Evolutionary conservation across 2,888 invertebrate genomes (phyloP).

Genomic region (Cactoblastis cactorum): DNA sequence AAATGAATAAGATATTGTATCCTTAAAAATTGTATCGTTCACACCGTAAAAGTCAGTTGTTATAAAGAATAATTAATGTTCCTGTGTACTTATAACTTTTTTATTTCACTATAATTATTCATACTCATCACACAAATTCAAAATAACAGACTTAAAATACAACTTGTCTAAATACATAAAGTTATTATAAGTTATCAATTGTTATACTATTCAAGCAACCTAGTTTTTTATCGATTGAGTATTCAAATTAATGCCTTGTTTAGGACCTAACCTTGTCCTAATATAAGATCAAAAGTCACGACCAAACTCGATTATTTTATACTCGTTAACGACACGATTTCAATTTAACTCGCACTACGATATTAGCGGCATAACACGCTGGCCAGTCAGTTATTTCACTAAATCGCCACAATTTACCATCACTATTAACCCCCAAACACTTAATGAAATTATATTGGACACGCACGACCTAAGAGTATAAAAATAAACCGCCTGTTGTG

Average conservation of each 20-base stretch:
- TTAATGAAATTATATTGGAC: conserved; percentile 59
- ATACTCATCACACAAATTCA: no score
- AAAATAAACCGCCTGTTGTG: conserved; percentile 7
- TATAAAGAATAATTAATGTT: no score
- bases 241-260: background rate
- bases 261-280: no score
- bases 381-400: conserved; percentile 52
- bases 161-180: no score
- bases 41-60: no score
- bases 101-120: no score
- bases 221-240: background rate
- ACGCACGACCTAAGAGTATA: conserved; percentile 41
- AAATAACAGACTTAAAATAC: no score
- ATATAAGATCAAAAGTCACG: no score
- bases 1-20: no score
- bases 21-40: no score
- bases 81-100: no score
- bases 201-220: background rate
- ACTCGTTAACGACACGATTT: conserved; percentile 65
- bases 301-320: conserved; percentile 37
- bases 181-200: no score
- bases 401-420: conserved; percentile 59
- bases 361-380: conserved; percentile 49
- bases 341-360: conserved; percentile 45
- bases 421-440: conserved; percentile 53